Base-by-base conservation (phyloP, 2,797 vertebrate genomes). In the Pipistrellus pipistrellus region DNA sequence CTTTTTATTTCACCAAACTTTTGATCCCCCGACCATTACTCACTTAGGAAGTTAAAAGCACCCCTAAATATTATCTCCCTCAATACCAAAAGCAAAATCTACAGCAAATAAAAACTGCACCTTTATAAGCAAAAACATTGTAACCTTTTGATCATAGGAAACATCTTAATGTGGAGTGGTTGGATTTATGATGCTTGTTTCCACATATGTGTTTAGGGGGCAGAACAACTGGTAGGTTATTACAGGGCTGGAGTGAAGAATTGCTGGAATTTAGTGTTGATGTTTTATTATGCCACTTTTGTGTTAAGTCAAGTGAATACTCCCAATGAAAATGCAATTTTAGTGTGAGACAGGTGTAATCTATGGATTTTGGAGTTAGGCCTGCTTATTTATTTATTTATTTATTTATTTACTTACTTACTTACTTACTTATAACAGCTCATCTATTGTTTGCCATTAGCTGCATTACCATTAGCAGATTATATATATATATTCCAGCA, bases 281-380 rank as follows among this genome's bases (percentile, higher is more conserved):
- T 76, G 21, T 86, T 91, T 68, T 95, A 75, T 91, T 71, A 41
- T 85, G 32, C 8, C 30, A 81, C 68, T 90, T 94, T 91, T 69
- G 30, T 93, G 17, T 84, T 95, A 59, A 77, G 35, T 91, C 41
- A 93, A 10, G 25, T 80, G 73, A 62, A 85, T 15, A 44, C 83
- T 76, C 14, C 23, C 92, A 90, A 85, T 91, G 80, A 92, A 93
- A 88, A 81, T 64, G 12, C 6, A 90, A 1, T 90, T 96, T 93
- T 92, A 90, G 44, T 85, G 66, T 84, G 69, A 95, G 20, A 78
- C 9, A 41, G 64, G n/a, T 68, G 66, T 77, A 83, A 23, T 76
- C 53, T 46, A 4, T 94, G 32, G 53, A 6, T 32, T 95, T 94
- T 83, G 46, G 68, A 92, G 35, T 92, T 91, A 93, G 25, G 9